phyloP scores from a whole-genome alignment of 2,113 vertebrate genomes.

The Falco punctatus region DNA sequence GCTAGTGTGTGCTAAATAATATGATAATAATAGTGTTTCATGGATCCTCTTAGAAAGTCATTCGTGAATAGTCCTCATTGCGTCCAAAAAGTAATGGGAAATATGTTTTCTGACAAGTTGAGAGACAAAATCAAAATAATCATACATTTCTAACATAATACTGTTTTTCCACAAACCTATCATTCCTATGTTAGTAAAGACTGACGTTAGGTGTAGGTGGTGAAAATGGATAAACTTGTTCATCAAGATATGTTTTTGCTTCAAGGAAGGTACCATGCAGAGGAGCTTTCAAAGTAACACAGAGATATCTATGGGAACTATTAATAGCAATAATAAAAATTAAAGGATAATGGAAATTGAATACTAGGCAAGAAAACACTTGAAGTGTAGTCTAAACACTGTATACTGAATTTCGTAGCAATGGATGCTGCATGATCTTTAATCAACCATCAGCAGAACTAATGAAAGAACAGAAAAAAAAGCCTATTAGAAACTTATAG shows the following conservation, averaged over 20 bases:
- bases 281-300: constrained; percentile 31
- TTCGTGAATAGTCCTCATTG: not conserved
- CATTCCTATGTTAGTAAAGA: not conserved
- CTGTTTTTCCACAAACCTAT: not conserved
- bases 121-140: not conserved
- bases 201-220: not conserved
- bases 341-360: not conserved
- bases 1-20: not conserved
- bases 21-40: not conserved
- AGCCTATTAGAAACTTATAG: not conserved
- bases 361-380: not conserved
- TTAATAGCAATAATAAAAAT: not conserved
- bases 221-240: constrained; percentile 32
- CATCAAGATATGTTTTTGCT: not conserved
- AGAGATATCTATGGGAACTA: not conserved
- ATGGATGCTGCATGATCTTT: not conserved
- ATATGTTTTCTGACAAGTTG: not conserved
- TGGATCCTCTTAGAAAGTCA: not conserved
- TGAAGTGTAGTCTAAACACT: not conserved
- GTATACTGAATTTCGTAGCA: not conserved
- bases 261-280: not conserved
- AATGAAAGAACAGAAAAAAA: not conserved
- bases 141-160: not conserved
- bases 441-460: not conserved
- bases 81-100: not conserved